Evolutionary conservation across 1,140 invertebrate species (phyloP).

Genomic region (Patella vulgata): DNA sequence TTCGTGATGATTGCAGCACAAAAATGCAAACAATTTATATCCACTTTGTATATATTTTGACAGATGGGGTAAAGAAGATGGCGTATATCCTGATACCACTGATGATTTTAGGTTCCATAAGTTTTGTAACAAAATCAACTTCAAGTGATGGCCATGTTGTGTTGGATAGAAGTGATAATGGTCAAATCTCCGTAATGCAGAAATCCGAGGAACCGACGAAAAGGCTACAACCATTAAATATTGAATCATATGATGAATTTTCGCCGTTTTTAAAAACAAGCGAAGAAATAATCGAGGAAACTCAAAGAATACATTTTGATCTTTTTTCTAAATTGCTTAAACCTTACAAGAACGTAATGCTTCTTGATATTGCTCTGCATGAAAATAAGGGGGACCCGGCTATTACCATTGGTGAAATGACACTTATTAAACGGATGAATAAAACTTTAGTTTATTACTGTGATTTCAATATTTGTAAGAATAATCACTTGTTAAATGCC

Average conservation of each 20-base stretch:
- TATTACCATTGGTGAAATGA: slow-evolving; percentile 23
- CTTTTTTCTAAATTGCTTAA: slow-evolving; percentile 2
- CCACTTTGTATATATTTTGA: too few species aligned
- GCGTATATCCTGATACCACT: too few species aligned
- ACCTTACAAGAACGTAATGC: slow-evolving; percentile 18
- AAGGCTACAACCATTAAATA: too few species aligned
- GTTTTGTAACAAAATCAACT: too few species aligned
- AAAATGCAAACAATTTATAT: too few species aligned
- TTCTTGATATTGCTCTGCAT: slow-evolving; percentile 16
- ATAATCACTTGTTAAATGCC: not conserved
- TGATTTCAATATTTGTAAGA: slow-evolving; percentile 5
- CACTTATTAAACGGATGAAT: slow-evolving; percentile 7
- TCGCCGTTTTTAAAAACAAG: slow-evolving; percentile 9
- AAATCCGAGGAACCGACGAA: too few species aligned
- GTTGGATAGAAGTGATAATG: too few species aligned
- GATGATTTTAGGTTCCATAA: too few species aligned
- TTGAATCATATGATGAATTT: not conserved
- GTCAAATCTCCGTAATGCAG: too few species aligned
- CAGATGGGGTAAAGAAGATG: too few species aligned
- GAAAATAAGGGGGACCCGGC: slow-evolving; percentile 32
- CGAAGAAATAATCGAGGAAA: slow-evolving; percentile 10
- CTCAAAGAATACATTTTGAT: slow-evolving; percentile 16
- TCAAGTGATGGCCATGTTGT: too few species aligned
- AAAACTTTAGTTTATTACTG: slow-evolving; percentile 22
- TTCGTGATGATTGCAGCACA: too few species aligned